These are phyloP conservation scores for Drosophila neotestacea DNA, from an alignment of 2,888 invertebrate genomes.

Conservation along the genomic window DNA sequence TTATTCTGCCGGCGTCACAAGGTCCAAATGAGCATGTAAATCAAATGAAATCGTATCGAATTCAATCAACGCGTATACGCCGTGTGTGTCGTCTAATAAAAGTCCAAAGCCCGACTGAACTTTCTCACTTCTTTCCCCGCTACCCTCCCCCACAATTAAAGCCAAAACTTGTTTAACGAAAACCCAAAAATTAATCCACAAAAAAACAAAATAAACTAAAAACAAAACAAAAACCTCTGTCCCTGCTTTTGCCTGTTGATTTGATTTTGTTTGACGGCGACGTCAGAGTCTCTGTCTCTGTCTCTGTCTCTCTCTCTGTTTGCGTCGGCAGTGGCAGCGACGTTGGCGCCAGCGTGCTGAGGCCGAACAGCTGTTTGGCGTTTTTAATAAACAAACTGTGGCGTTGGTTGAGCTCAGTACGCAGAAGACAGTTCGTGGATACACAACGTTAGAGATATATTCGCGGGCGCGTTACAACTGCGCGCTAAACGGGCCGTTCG, in stretches of 20 bases:
- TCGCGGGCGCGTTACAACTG: constrained; percentile 47
- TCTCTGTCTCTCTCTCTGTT: background rate
- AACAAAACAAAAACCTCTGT: constrained; percentile 25
- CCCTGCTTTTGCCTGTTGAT: constrained; percentile 50
- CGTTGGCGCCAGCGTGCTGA: constrained; percentile 23
- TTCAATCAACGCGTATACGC: constrained; percentile 61
- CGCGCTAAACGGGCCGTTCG: constrained; percentile 69
- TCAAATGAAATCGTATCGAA: constrained; percentile 77
- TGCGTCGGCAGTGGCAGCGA: constrained; percentile 17
- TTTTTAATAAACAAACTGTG: constrained; percentile 76
- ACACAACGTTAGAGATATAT: constrained; percentile 60
- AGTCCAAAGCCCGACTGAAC: constrained; percentile 49
- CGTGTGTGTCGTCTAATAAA: constrained; percentile 51
- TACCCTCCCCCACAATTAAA: background rate
- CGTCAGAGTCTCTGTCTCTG: background rate
- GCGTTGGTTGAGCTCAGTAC: constrained; percentile 60
- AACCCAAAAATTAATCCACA: constrained; percentile 3
- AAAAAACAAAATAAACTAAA: constrained; percentile 12
- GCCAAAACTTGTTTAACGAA: constrained; percentile 38
- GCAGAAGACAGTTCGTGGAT: constrained; percentile 71
- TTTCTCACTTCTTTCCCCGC: constrained; percentile 36
- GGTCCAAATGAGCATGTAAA: constrained; percentile 69
- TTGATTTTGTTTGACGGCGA: constrained; percentile 27
- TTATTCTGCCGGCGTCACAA: constrained; percentile 48
- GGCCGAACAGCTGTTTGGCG: constrained; percentile 66